Conservation (phyloP, 2,888 invertebrate genomes). For the Caenorhabditis sp. region DNA sequence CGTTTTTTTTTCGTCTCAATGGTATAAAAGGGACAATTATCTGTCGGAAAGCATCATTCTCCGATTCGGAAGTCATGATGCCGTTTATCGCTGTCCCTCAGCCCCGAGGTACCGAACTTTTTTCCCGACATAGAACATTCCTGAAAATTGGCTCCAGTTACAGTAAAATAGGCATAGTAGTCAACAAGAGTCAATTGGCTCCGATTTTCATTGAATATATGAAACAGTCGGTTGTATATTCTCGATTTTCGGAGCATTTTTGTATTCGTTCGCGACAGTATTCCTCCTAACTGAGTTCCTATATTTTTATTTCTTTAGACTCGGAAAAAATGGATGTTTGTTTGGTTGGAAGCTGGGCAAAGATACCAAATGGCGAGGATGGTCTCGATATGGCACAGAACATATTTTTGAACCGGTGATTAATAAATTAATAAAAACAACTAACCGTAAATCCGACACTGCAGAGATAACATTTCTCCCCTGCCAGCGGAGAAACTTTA, state of each 20-base stretch:
- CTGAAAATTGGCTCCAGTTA: conserved; percentile 41
- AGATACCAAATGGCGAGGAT: conserved; percentile 61
- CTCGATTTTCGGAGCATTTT: background rate
- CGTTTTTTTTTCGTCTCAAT: conserved; percentile 7
- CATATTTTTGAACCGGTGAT: conserved; percentile 54
- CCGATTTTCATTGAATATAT: conserved; percentile 1
- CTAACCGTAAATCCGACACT: background rate
- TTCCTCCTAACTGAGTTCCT: too few relatives aligned
- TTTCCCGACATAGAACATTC: background rate
- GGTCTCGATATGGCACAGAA: conserved; percentile 63
- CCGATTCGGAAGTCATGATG: conserved; percentile 47
- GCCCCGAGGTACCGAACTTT: conserved; percentile 22
- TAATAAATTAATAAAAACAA: background rate
- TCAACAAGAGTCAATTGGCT: conserved; percentile 34
- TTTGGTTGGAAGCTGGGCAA: conserved; percentile 65
- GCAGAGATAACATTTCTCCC: conserved; percentile 52
- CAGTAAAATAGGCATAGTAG: background rate
- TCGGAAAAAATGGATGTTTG: conserved; percentile 54
- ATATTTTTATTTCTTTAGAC: too few relatives aligned
- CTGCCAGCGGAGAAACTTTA: conserved; percentile 52
- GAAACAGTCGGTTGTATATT: background rate
- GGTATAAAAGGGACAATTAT: conserved; percentile 29
- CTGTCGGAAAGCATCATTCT: conserved; percentile 24
- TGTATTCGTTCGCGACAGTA: background rate
- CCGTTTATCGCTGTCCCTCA: conserved; percentile 51